Evolutionary conservation across 2,113 vertebrate species (phyloP), one percentile per base, ranked within the genome.

Genomic region (Varanus komodoensis): DNA sequence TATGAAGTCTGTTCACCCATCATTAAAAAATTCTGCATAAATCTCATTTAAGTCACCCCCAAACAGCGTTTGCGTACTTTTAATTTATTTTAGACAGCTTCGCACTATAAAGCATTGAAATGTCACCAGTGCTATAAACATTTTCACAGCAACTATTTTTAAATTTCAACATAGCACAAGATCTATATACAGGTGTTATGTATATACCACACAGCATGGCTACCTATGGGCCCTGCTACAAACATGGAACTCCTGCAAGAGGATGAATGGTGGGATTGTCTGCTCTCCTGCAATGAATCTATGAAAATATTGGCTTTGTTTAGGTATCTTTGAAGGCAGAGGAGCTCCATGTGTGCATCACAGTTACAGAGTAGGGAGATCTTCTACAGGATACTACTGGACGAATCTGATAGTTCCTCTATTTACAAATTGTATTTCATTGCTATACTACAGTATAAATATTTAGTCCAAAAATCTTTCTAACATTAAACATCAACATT

Each of bases 401-500:
- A 44, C 23, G 25, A 44, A 74, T 34, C 17, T 74, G n/a, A 29
- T 25, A 64, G 25, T n/a, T 79, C 81, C 74, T 82, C 79, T 74
- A 44, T 74, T 81, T 64, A 15, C 15, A 82, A 48, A 61, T 0
- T 87, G 21, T 6, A 87, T 79, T 81, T 77, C 25, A 77, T 61
- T 11, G 89, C 27, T 57, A 25, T 74, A 86, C 86, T 50, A 75
- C 1, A 61, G 6, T 57, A 17, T 27, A 90, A 91, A 29, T 48
- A 61, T 79, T 61, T 61, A 2, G 54, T 92, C n/a, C 29, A 38
- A 89, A 34, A 6, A 17, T 19, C 11, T 89, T 92, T 48, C n/a
- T 48, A 80, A 19, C 82, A 87, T 44, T 44, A 44, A 44, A 44
- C 38, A 44, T 44, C 38, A 44, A 44, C 38, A 82, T 91, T 86